Evolutionary conservation across 1,140 invertebrate species (phyloP), one percentile per base, ranked within the genome.

Genomic region (Drosophila bipectinata): DNA sequence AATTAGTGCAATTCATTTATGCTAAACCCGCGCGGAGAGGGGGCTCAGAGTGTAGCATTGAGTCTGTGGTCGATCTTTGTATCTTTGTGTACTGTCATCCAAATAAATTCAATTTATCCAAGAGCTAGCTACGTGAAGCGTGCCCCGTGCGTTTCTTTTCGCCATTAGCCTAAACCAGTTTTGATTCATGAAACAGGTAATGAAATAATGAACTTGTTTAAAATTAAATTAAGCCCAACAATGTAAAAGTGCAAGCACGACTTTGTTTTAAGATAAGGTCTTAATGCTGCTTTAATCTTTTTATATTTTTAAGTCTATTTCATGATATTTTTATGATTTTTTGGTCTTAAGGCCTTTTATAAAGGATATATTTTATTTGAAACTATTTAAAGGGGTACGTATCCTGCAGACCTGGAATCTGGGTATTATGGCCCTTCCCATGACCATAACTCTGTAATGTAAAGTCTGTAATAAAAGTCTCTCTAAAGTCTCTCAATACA

Each of bases 1-100:
- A 82, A 85, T 85, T 81, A 87, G 82, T 87, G 74, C 82, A 87
- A 85, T 82, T 87, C 82, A 82, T 49, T 82, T 75, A 75, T 88
- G 82, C 78, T 88, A 87, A 85, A 72, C 72, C 45, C 72, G 82
- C 67, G 72, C 66, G 60, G 66, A 49, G 63, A 15, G 44, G 44
- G 44, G 41, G 14, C 39, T 56, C 47, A 72, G 78, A 82, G 63
- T 64, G 66, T 82, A 87, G 61, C 82, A 81, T 75, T 87, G 66
- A 84, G 30, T 39, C 32, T 47, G 71, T 51, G 58, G 18, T 49
- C 44, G 49, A 59, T 58, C 72, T 53, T 53, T 54, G 53, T 68
- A 49, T 52, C 41, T 63, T 78, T 81, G 57, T 85, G 77, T 77
- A 68, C 60, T 77, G 82, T 81, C 82, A 85, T 78, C 69, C 55